These are phyloP conservation scores for Chloromyia formosa DNA, from an alignment of 2,888 invertebrate species.

Conservation along the genomic window DNA sequence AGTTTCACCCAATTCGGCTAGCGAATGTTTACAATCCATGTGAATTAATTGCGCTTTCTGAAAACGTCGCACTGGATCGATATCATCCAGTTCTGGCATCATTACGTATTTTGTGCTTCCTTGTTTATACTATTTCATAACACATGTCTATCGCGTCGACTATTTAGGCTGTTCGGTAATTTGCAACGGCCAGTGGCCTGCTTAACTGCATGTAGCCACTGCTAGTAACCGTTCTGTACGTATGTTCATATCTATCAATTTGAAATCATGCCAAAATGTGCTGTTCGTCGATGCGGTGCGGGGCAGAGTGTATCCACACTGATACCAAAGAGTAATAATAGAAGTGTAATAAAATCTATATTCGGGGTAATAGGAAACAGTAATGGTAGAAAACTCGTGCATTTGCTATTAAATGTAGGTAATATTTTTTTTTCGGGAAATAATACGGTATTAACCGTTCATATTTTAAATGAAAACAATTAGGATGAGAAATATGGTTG, in stretches of 20 bases:
- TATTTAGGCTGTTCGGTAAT: neutral
- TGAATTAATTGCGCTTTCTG: too few species aligned
- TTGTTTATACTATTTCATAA: slow-evolving; percentile 34
- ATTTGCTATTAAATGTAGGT: neutral
- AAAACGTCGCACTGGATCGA: too few species aligned
- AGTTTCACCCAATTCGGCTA: too few species aligned
- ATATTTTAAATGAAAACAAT: too few species aligned
- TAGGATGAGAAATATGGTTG: too few species aligned
- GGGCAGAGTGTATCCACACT: neutral
- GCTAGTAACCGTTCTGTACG: neutral
- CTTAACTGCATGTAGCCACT: neutral
- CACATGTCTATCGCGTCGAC: neutral
- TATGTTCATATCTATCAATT: neutral
- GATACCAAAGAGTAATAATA: slow-evolving; percentile 17
- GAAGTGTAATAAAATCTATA: slow-evolving; percentile 15
- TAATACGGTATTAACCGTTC: too few species aligned
- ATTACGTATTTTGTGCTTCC: slow-evolving; percentile 12
- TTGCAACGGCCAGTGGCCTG: slow-evolving; percentile 8
- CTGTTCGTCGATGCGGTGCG: neutral
- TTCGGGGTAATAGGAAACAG: neutral
- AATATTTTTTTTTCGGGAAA: too few species aligned
- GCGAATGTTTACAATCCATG: too few species aligned
- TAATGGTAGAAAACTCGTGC: neutral
- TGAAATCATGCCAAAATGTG: slow-evolving; percentile 27
- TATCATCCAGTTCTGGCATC: too few species aligned